A percentile compares a stretch with the other conserved stretches of the same genome.
Conservation (phyloP, 2,888 invertebrate genomes). For the Eupsilia transversa region DNA sequence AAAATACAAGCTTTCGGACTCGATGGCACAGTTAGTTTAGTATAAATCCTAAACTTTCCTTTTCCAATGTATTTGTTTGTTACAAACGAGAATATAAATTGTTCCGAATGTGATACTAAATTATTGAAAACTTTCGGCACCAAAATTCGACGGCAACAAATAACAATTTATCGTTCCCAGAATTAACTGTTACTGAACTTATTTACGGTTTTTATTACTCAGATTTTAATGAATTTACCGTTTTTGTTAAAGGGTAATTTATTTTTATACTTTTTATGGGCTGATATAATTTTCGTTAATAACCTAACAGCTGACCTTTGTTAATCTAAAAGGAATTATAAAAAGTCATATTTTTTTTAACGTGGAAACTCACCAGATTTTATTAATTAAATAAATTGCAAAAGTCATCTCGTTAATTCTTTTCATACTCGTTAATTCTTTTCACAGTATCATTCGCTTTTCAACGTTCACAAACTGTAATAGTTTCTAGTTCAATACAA, state of each 20-base stretch:
- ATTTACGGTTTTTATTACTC: conserved; percentile 54
- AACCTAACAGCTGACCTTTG: conserved; percentile 5
- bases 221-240: conserved; percentile 50
- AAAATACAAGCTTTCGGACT: neutral
- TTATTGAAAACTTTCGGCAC: conserved; percentile 57
- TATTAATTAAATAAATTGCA: neutral
- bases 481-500: conserved; percentile 19
- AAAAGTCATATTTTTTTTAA: neutral
- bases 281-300: conserved; percentile 8
- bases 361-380: neutral
- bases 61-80: conserved; percentile 35
- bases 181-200: conserved; percentile 57
- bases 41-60: conserved; percentile 27
- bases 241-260: conserved; percentile 43
- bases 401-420: neutral
- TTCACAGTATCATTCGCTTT: neutral
- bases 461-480: neutral
- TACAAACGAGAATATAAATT: conserved; percentile 53
- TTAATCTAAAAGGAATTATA: neutral
- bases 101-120: conserved; percentile 52
- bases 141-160: conserved; percentile 50
- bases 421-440: neutral
- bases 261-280: conserved; percentile 40
- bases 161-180: conserved; percentile 56
- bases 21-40: conserved; percentile 6